Conservation (phyloP, 2,888 invertebrate genomes). For the Eupithecia abbreviata region DNA sequence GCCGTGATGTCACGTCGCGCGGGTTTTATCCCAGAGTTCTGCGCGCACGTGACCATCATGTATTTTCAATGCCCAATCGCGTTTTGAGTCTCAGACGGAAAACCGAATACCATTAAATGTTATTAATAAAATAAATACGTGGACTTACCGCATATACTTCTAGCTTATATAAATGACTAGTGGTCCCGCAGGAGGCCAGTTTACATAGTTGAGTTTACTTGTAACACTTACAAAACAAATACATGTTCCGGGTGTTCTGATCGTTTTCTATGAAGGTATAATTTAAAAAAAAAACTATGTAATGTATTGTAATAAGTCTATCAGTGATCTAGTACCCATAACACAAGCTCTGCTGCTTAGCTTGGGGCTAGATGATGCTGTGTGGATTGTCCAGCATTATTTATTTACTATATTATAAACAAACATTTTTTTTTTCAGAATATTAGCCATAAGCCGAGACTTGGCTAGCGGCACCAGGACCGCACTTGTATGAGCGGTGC, state of each 20-base stretch:
- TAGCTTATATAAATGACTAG: neutral
- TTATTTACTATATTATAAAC: too few relatives aligned
- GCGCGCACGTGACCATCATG: conserved; percentile 4
- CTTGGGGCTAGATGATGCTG: too few relatives aligned
- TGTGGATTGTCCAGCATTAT: too few relatives aligned
- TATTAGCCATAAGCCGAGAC: neutral
- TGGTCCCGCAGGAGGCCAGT: neutral
- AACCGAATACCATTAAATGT: neutral
- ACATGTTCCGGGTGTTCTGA: too few relatives aligned
- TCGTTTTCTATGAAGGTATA: too few relatives aligned
- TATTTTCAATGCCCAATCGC: neutral
- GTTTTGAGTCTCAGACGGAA: neutral
- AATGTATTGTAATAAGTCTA: too few relatives aligned
- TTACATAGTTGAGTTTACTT: neutral
- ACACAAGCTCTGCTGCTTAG: too few relatives aligned
- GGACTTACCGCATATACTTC: too few relatives aligned
- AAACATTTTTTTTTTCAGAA: neutral
- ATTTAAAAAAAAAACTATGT: too few relatives aligned
- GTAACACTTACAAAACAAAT: neutral
- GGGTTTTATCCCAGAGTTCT: conserved; percentile 11
- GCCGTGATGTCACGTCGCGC: conserved; percentile 18
- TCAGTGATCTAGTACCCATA: too few relatives aligned
- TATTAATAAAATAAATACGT: neutral
- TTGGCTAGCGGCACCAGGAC: neutral
- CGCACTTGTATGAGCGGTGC: neutral